Evolutionary conservation across 1,140 invertebrate species (phyloP).

Genomic region (Metaphire vulgaris): DNA sequence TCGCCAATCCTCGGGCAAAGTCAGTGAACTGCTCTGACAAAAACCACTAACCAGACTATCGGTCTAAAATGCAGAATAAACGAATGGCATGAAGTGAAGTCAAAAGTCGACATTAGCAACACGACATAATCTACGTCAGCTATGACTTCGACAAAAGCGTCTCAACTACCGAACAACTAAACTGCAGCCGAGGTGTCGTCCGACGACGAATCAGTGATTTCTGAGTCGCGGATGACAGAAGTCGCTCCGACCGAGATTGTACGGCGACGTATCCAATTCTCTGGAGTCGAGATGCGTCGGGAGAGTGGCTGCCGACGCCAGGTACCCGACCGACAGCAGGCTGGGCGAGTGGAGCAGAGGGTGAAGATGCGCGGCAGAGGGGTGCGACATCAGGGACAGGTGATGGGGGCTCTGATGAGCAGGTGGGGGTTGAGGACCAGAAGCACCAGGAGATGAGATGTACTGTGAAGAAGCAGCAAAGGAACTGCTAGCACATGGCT

Average conservation of each 20-base stretch:
- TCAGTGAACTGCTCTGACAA: no score
- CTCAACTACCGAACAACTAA: neutral
- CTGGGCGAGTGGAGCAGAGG: constrained; percentile 47
- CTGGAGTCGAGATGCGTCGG: neutral
- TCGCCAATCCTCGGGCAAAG: no score
- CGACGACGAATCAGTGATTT: neutral
- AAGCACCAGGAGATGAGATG: neutral
- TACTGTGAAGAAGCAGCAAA: neutral
- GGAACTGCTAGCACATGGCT: neutral
- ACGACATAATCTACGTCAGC: neutral
- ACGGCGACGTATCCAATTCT: neutral
- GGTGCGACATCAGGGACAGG: constrained; percentile 66
- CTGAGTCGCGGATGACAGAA: neutral
- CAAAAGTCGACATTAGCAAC: no score
- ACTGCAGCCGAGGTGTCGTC: neutral
- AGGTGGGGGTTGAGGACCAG: constrained; percentile 58
- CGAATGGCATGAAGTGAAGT: no score
- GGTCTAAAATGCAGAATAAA: no score
- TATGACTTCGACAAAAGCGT: neutral
- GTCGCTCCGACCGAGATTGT: neutral
- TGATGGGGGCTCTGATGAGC: constrained; percentile 76
- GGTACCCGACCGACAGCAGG: constrained; percentile 38
- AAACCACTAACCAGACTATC: no score
- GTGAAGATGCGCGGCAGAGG: constrained; percentile 76
- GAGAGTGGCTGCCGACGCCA: constrained; percentile 48